Conservation (phyloP, 2,113 vertebrate genomes). For the Andinoacara biseriatus region DNA sequence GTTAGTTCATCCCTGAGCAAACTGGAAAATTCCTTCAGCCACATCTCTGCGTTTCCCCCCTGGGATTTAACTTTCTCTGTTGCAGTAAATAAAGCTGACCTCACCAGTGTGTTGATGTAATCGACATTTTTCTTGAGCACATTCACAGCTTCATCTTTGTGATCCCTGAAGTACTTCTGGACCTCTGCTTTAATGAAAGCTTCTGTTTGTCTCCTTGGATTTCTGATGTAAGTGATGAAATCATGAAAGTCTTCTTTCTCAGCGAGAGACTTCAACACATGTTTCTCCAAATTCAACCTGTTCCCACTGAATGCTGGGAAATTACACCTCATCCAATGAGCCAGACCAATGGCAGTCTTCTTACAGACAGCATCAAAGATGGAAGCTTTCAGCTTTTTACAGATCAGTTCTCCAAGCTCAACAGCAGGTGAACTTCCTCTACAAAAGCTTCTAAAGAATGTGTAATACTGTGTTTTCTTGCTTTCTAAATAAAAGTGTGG, state of each 20-base stretch:
- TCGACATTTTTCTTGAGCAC: background rate
- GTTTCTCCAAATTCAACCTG: background rate
- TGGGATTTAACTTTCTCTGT: background rate
- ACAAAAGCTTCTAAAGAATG: too few species aligned
- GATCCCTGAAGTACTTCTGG: background rate
- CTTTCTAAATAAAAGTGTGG: too few species aligned
- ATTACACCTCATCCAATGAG: too few species aligned
- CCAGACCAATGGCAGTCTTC: too few species aligned
- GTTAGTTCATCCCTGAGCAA: background rate
- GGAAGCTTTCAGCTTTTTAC: too few species aligned
- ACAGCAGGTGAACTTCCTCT: too few species aligned
- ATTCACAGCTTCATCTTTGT: background rate
- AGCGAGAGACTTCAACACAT: background rate
- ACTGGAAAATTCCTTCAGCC: background rate
- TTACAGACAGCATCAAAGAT: too few species aligned
- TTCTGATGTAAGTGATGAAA: fast-evolving
- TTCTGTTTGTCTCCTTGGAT: background rate
- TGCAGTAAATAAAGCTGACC: background rate
- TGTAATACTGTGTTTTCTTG: too few species aligned
- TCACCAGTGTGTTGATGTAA: background rate
- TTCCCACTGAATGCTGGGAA: background rate
- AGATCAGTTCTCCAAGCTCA: too few species aligned
- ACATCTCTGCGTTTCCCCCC: background rate
- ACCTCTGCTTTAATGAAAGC: background rate
- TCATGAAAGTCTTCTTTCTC: fast-evolving